Base-by-base conservation (phyloP, 2,888 invertebrate genomes). In the Alentia gelatinosa region DNA sequence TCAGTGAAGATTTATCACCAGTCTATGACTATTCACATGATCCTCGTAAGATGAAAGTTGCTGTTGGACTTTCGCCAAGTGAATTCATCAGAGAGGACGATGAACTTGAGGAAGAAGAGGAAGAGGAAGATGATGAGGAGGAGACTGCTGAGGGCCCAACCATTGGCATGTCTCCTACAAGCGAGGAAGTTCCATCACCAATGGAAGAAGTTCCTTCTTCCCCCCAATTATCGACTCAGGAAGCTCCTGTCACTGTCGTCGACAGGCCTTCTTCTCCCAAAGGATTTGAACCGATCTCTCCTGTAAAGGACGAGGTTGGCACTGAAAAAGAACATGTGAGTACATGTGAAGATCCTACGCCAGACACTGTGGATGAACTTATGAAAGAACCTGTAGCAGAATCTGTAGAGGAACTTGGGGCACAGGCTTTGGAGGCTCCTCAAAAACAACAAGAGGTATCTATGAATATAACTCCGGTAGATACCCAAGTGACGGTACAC, bases 41-140 rank as follows among this genome's bases (percentile, higher is more conserved):
- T 30, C 90, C 94, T 50, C 91, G 93, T 35, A 93, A 94, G 42
- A 93, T 93, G 92, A 93, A 93, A 91, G 92, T 95, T 15, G 93
- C 93, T 63, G 94, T 95, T n/a, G 95, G 95, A 5, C 92, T 94
- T 26, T 95, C 95, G 15, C 95, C 95, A 30, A 95, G 95, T 47
- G 95, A 95, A 68, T 93, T 93, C 40, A 90, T 93, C 19, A 75
- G 42, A 37, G 92, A 93, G 79, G 92, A 91, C 19, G 79, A 68
- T 56, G 90, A 89, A 39, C 47, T 79, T 7, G 86, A 91, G 15
- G 79, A 79, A 19, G 89, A 91, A 42, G 91, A 90, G 40, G 91
- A 90, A n/a, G 89, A 91, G 35, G 91, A 90, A 30, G 91, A 90
- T 23, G 91, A 91, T 23, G 91, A 92, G 89, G 93, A 92, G 89